Base-by-base conservation (phyloP, 2,797 vertebrate species). In the Periparus ater region DNA sequence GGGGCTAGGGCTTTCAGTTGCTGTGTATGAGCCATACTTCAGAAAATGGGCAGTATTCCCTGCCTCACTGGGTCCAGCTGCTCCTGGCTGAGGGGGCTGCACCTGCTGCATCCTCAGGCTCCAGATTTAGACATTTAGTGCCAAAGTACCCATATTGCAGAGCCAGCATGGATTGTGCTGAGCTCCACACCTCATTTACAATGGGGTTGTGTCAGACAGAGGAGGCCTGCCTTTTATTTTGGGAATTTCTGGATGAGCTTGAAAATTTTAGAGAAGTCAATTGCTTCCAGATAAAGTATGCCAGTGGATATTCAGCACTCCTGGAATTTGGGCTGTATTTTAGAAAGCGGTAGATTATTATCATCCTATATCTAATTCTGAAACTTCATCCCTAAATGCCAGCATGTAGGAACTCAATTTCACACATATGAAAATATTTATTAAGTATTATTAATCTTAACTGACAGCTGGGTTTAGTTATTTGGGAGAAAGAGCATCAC, bases 181-280 rank as follows among this genome's bases (percentile, higher is more conserved):
- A 67, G 44, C 40, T 95, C 55, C 55, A 54, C 18, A 18, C 23
- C n/a, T 54, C 25, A 3, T 58, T 80, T 78, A 25, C 44, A 68
- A 4, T 0, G 0, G 12, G 30, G 11, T 72, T 32, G 0, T 83
- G 26, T 55, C 1, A 2, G 36, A 20, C n/a, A 1, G 2, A 16
- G 29, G 36, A 73, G n/a, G 19, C 32, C 42, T 85, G 15, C 32
- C 42, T 86, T 17, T 4, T 61, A 53, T 53, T 4, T 22, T 65
- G 21, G n/a, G 25, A 68, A 44, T 86, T 84, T 73, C 51, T 68
- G 48, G 17, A 11, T 11, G 36, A 89, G 30, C 16, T 21, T 58
- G 40, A 51, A 44, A 50, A 42, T 84, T 86, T 58, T 21, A 32
- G 14, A 58, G 72, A 90, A 81, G 26, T 45, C 15, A 14, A 1